Evolutionary conservation across 2,888 invertebrate species (phyloP).

Genomic region (Seira musarum): DNA sequence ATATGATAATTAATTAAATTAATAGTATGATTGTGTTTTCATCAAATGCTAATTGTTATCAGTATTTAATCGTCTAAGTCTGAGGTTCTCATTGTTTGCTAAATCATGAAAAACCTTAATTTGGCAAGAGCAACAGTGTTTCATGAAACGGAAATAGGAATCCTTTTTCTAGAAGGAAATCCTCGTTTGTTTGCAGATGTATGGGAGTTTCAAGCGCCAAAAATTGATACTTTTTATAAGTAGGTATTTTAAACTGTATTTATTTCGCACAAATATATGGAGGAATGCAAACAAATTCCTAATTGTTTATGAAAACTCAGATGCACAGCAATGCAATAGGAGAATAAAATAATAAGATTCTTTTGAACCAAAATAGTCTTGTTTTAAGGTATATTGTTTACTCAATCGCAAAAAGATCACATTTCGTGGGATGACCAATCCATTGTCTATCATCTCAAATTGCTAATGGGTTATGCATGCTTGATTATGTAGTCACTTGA

Average conservation of each 20-base stretch:
- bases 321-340: background rate
- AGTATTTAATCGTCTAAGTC: too few species aligned
- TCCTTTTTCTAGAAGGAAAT: constrained; percentile 4
- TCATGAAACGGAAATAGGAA: constrained; percentile 1
- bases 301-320: background rate
- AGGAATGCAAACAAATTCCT: background rate
- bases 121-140: background rate
- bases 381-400: background rate
- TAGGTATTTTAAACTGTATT: background rate
- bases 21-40: too few species aligned
- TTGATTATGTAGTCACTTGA: background rate
- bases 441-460: background rate
- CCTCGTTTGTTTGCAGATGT: background rate
- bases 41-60: too few species aligned
- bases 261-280: background rate
- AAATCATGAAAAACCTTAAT: background rate
- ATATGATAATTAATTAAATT: too few species aligned
- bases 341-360: background rate
- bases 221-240: background rate
- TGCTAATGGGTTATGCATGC: constrained; percentile 4
- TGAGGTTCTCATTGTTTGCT: too few species aligned
- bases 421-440: background rate
- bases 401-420: background rate
- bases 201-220: background rate
- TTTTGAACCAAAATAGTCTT: background rate